A percentile compares a stretch with the other conserved stretches of the same genome.
phyloP scores from a whole-genome alignment of 2,797 vertebrate genomes.

The Mus minutoides region DNA sequence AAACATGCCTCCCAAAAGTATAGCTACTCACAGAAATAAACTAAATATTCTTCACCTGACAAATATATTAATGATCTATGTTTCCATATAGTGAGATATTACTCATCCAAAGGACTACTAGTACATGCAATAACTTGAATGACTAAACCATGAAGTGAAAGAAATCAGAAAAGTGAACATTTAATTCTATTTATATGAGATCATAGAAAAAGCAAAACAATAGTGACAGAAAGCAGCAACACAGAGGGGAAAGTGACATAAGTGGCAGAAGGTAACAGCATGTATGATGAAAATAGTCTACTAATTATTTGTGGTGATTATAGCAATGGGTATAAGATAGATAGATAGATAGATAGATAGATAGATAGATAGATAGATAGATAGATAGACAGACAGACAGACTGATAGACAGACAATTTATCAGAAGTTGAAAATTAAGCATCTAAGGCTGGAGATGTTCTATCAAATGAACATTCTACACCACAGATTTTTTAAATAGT shows the following conservation, averaged over 20 bases:
- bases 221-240: constrained; percentile 54
- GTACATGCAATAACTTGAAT: constrained; percentile 30
- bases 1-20: constrained; percentile 39
- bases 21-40: constrained; percentile 62
- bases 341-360: neutral
- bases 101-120: constrained; percentile 44
- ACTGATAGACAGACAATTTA: neutral
- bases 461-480: neutral
- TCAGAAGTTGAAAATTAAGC: constrained; percentile 51
- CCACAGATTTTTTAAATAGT: neutral
- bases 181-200: constrained; percentile 36
- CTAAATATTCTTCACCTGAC: constrained; percentile 45
- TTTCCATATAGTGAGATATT: constrained; percentile 40
- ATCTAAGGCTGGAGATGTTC: constrained; percentile 23
- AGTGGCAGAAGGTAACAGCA: neutral
- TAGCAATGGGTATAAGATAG: neutral
- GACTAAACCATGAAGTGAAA: constrained; percentile 41
- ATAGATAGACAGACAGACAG: neutral
- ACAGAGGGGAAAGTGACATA: constrained; percentile 7
- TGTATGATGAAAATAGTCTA: constrained; percentile 44
- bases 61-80: constrained; percentile 7
- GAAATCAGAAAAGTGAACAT: constrained; percentile 29
- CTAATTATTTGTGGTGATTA: neutral
- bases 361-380: neutral
- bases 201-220: constrained; percentile 48